These are phyloP conservation scores for Charaxes varanes DNA, from an alignment of 1,140 invertebrate genomes.

Conservation along the genomic window DNA sequence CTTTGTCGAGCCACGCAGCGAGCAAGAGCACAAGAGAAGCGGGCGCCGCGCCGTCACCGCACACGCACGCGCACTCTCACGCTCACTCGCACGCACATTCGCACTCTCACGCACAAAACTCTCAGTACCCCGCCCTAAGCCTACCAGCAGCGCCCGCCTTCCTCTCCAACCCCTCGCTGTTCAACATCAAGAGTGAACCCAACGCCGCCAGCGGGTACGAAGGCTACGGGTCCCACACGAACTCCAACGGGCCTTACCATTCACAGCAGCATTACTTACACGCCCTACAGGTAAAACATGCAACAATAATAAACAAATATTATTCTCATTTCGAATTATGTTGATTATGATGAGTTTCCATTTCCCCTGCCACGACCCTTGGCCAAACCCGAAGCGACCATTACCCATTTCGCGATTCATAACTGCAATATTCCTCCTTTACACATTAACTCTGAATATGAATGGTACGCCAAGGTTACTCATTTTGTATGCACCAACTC, in stretches of 20 bases:
- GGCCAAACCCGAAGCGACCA: too few species aligned
- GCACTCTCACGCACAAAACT: constrained; percentile 26
- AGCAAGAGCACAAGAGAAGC: constrained; percentile 31
- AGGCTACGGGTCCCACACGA: constrained; percentile 39
- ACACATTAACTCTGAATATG: too few species aligned
- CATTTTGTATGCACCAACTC: too few species aligned
- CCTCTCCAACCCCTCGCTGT: constrained; percentile 52
- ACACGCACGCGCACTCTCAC: constrained; percentile 33
- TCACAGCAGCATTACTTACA: constrained; percentile 60
- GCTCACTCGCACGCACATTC: constrained; percentile 39
- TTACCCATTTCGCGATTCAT: too few species aligned
- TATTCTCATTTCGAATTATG: too few species aligned
- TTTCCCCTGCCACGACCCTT: too few species aligned
- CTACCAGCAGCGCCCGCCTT: constrained; percentile 36
- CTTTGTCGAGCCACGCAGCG: constrained; percentile 25
- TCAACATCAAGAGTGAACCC: constrained; percentile 72
- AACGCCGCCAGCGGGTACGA: constrained; percentile 48
- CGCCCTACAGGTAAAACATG: constrained; percentile 54
- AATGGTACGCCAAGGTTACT: too few species aligned
- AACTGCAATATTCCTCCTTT: too few species aligned
- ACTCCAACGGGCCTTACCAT: constrained; percentile 44
- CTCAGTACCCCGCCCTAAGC: constrained; percentile 37
- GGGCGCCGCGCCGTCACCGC: constrained; percentile 26
- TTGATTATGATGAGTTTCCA: too few species aligned
- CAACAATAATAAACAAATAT: too few species aligned